A percentile compares a stretch with the other conserved stretches of the same genome.
These are phyloP conservation scores for Trichomalopsis sarcophagae DNA, from an alignment of 1,140 invertebrate species.

Conservation along the genomic window DNA sequence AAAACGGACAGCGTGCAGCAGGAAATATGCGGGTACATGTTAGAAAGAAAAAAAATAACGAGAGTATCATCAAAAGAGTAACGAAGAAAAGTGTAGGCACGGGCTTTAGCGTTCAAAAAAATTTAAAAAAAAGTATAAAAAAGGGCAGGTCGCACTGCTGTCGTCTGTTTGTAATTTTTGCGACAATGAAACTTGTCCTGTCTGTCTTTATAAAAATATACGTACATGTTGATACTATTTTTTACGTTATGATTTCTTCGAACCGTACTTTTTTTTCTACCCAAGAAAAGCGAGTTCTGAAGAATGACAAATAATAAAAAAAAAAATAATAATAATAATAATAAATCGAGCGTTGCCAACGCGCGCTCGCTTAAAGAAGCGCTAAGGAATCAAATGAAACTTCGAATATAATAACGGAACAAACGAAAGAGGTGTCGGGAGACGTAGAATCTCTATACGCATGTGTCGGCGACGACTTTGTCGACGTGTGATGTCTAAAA, in stretches of 20 bases:
- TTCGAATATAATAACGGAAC: constrained; percentile 22
- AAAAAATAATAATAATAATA: neutral
- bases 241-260: constrained; percentile 66
- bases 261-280: constrained; percentile 50
- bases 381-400: constrained; percentile 48
- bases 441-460: constrained; percentile 34
- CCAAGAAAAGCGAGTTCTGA: constrained; percentile 46
- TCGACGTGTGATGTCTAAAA: constrained; percentile 26
- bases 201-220: constrained; percentile 68
- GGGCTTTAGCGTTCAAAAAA: constrained; percentile 43
- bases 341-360: constrained; percentile 24
- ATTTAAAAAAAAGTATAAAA: constrained; percentile 33
- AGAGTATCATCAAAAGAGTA: constrained; percentile 41
- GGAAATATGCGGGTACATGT: neutral
- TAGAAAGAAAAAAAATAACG: neutral
- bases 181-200: constrained; percentile 58
- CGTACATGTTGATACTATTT: constrained; percentile 65
- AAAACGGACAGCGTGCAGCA: constrained; percentile 42
- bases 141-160: constrained; percentile 27
- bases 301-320: constrained; percentile 46
- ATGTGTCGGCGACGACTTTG: neutral
- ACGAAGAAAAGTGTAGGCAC: constrained; percentile 25
- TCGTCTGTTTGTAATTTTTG: constrained; percentile 62
- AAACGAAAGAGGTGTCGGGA: constrained; percentile 27
- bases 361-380: constrained; percentile 28